These are phyloP conservation scores for Cavia porcellus DNA, from an alignment of 2,113 vertebrate species.

Conservation along the genomic window DNA sequence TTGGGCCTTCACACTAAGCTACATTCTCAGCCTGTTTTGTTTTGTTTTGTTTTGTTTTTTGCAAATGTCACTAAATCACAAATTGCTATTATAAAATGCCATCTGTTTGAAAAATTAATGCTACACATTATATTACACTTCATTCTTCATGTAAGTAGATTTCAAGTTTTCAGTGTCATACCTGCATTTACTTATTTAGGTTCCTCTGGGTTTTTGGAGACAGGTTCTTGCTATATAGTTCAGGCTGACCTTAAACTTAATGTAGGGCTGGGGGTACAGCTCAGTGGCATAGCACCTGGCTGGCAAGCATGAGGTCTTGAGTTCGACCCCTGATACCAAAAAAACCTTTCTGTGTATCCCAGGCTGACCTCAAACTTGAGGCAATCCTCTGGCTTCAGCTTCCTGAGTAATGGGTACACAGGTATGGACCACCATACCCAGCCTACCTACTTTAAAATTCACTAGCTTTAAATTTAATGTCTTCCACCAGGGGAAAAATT, in stretches of 20 bases:
- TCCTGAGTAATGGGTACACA: not conserved
- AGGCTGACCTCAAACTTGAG: not conserved
- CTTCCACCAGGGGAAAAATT: not conserved
- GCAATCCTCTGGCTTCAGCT: not conserved
- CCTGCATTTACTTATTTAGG: not conserved
- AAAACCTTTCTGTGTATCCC: too few species aligned
- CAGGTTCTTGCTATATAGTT: not conserved
- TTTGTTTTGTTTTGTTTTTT: not conserved
- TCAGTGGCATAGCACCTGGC: too few species aligned
- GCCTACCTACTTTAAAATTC: conserved; percentile 54
- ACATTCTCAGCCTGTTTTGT: not conserved
- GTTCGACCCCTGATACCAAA: too few species aligned
- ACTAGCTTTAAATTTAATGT: conserved; percentile 64
- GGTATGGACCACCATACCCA: not conserved
- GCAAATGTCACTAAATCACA: not conserved
- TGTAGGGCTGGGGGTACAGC: too few species aligned
- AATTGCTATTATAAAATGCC: conserved; percentile 31
- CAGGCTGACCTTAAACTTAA: not conserved
- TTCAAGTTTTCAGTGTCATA: not conserved
- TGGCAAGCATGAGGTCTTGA: too few species aligned
- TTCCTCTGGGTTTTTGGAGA: not conserved
- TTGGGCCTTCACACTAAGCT: not conserved
- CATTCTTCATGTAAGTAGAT: conserved; percentile 10
- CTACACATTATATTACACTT: conserved; percentile 1
- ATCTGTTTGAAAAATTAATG: conserved; percentile 59